Evolutionary conservation across 2,888 invertebrate genomes (phyloP).

Genomic region (Leptogaster cylindrica): DNA sequence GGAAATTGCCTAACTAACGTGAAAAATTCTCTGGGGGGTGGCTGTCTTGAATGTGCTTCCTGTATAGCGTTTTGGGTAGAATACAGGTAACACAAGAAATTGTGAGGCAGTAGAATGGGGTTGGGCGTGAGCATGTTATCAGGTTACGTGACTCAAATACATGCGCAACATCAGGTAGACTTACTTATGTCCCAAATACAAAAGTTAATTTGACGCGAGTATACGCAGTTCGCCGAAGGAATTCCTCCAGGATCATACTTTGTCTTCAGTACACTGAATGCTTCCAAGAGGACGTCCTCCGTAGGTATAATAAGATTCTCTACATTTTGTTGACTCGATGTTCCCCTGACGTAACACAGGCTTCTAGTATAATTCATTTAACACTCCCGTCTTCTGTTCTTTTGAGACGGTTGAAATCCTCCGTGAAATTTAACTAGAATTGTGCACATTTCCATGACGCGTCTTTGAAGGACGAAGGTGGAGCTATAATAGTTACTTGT

Average conservation of each 20-base stretch:
- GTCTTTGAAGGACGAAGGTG: too few relatives aligned
- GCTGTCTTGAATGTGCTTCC: neutral
- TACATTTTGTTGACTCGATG: too few relatives aligned
- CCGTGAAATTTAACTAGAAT: too few relatives aligned
- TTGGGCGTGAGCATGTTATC: neutral
- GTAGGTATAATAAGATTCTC: too few relatives aligned
- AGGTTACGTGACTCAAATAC: constrained; percentile 11
- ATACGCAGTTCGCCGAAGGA: neutral
- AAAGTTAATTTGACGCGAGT: constrained; percentile 19
- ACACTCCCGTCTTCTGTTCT: too few relatives aligned
- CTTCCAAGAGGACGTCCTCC: neutral
- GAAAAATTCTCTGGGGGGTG: neutral
- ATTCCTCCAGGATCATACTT: neutral
- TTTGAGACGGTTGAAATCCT: too few relatives aligned
- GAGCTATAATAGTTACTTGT: too few relatives aligned
- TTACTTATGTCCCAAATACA: constrained; percentile 14
- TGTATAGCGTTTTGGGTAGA: neutral
- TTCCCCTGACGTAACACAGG: neutral
- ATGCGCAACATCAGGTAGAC: neutral
- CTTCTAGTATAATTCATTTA: too few relatives aligned
- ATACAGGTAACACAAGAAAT: neutral
- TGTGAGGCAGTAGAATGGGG: constrained; percentile 7
- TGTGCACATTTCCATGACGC: too few relatives aligned
- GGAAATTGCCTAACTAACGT: neutral
- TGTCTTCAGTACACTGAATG: too few relatives aligned